Conservation (phyloP, 2,113 vertebrate genomes). For the Takifugu flavidus region DNA sequence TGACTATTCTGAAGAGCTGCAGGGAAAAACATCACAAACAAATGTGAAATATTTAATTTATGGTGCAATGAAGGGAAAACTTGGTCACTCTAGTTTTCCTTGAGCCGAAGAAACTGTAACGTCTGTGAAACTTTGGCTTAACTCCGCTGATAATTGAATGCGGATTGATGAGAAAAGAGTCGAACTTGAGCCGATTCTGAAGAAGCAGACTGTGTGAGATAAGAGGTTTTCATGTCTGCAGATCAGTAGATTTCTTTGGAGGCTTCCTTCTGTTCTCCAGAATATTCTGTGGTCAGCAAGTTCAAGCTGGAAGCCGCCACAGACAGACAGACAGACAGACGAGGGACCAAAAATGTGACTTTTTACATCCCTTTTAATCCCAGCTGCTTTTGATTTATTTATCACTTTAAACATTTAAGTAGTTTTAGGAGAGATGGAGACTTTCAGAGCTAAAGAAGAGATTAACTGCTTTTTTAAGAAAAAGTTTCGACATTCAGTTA, state of each 20-base stretch:
- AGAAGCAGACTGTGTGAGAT: constrained; percentile 30
- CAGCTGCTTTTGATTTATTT: not conserved
- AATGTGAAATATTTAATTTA: not conserved
- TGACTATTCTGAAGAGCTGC: constrained; percentile 27
- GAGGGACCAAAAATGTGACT: constrained; percentile 25
- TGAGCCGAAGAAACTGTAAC: not conserved
- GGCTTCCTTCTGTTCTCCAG: constrained; percentile 41
- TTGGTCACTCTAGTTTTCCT: not conserved
- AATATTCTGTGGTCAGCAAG: constrained; percentile 31
- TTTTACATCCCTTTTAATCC: constrained; percentile 41
- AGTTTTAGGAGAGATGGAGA: not conserved
- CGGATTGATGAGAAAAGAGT: constrained; percentile 21
- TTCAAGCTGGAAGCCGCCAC: constrained; percentile 17
- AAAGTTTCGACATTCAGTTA: not conserved
- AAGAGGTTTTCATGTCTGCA: constrained; percentile 35
- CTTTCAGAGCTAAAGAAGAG: not conserved
- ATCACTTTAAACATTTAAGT: too few relatives aligned
- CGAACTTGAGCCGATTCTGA: constrained; percentile 1
- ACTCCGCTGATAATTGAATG: constrained; percentile 19
- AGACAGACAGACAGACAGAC: constrained; percentile 22
- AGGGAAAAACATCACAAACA: constrained; percentile 1
- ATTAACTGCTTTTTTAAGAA: not conserved
- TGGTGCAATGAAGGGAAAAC: not conserved
- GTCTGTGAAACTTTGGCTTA: constrained; percentile 1
- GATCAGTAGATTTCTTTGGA: constrained; percentile 36